Evolutionary conservation across 64 coral and sea anemone genomes (phyloP).

Genomic region (Montipora foliosa): DNA sequence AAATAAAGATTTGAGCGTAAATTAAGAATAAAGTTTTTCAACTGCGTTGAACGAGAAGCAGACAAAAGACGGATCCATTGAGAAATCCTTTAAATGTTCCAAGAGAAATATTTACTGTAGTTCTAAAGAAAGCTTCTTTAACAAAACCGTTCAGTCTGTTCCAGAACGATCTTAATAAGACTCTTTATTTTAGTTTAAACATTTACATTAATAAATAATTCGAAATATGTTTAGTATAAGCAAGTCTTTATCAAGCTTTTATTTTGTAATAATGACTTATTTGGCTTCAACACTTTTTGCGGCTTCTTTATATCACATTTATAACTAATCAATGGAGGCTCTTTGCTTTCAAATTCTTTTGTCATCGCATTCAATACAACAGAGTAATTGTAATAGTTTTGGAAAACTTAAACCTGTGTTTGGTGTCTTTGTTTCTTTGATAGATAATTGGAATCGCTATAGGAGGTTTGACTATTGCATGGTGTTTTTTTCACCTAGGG

Average conservation of each 20-base stretch:
- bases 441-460: constrained; percentile 27
- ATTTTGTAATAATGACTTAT: constrained; percentile 70
- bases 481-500: constrained; percentile 18
- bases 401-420: constrained; percentile 35
- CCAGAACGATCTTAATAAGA: constrained; percentile 68
- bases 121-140: background rate
- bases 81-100: background rate
- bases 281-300: constrained; percentile 35
- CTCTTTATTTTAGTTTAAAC: constrained; percentile 82
- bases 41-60: background rate
- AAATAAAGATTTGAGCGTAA: background rate
- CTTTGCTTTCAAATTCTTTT: constrained; percentile 48
- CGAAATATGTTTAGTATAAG: constrained; percentile 67
- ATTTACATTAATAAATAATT: constrained; percentile 86
- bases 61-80: background rate
- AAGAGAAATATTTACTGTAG: background rate
- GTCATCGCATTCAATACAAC: constrained; percentile 63
- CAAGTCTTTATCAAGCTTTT: constrained; percentile 58
- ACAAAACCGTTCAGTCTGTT: constrained; percentile 47
- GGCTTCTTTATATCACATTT: constrained; percentile 14
- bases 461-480: constrained; percentile 5
- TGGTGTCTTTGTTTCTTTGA: background rate
- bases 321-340: constrained; percentile 56
- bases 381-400: constrained; percentile 77
- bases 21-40: too few species aligned